Evolutionary conservation across 2,113 vertebrate genomes (phyloP), one percentile per base, ranked within the genome.

Genomic region (Periophthalmodon schlosseri): DNA sequence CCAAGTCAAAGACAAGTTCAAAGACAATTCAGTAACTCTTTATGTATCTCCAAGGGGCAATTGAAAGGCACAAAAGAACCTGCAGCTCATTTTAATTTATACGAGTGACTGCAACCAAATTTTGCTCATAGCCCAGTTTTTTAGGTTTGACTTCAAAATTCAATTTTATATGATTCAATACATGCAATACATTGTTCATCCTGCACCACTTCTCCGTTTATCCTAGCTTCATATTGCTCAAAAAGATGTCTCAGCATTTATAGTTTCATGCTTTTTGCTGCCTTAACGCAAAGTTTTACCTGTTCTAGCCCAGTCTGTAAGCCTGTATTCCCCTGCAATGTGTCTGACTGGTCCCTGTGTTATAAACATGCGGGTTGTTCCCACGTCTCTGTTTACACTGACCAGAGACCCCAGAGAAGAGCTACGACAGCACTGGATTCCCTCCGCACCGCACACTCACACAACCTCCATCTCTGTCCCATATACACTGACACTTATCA

Each of bases 351-450:
- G 86, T 88, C 85, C 80, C 80, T 28, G 72, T 86, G 87, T 85
- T 90, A 82, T 93, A 93, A 93, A 93, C 91, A 93, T 75, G 77
- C 87, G 34, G 83, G 83, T 85, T 63, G 82, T 93, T 93, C 90
- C 91, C 91, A 93, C 84, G 90, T 93, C 87, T 93, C 87, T 93
- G 91, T 93, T 93, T 93, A 93, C 67, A 89, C 72, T 87, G 85
- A n/a, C n/a, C n/a, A 81, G 77, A 90, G 91, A 91, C 88, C 90
- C 86, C 82, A 69, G 90, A 91, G 90, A 85, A 84, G 81, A 84
- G 67, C 78, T 78, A 60, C 77, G 78, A 82, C 83, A 89, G 86
- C 77, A 63, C 88, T 89, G 84, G 89, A 88, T 86, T 89, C 86
- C 83, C 84, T 88, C 78, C 15, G 28, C 73, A 78, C 61, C 21